These are phyloP conservation scores for Nudaria mundana DNA, from an alignment of 2,888 invertebrate genomes.

Conservation along the genomic window DNA sequence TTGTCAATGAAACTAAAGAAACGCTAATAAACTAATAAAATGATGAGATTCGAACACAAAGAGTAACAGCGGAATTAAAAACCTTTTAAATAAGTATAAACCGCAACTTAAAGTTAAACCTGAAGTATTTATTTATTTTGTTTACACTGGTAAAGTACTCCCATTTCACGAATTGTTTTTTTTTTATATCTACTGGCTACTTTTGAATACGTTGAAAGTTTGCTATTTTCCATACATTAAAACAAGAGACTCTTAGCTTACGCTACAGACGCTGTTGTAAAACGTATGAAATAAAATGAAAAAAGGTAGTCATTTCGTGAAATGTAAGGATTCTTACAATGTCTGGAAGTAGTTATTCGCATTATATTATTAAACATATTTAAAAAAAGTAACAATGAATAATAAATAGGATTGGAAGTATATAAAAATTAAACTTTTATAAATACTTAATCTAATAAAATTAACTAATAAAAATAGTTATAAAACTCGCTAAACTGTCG, in stretches of 20 bases:
- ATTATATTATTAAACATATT: constrained; percentile 34
- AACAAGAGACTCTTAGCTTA: too few species aligned
- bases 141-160: constrained; percentile 46
- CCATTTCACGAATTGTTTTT: neutral
- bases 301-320: too few species aligned
- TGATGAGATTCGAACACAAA: constrained; percentile 72
- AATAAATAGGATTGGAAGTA: constrained; percentile 71
- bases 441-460: constrained; percentile 67
- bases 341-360: constrained; percentile 33
- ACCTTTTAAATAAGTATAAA: constrained; percentile 70
- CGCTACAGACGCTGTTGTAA: too few species aligned
- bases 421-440: constrained; percentile 73
- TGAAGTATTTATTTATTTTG: constrained; percentile 36
- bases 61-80: constrained; percentile 51
- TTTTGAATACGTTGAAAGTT: too few species aligned
- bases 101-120: constrained; percentile 65
- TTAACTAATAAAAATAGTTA: constrained; percentile 49
- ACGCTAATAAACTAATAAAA: constrained; percentile 56
- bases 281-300: too few species aligned
- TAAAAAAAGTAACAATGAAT: constrained; percentile 64
- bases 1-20: constrained; percentile 45
- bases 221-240: too few species aligned
- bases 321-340: constrained; percentile 20
- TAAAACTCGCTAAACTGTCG: constrained; percentile 39
- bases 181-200: too few species aligned